These are phyloP conservation scores for Chelonoidis abingdonii DNA, from an alignment of 2,113 vertebrate genomes.

Conservation along the genomic window DNA sequence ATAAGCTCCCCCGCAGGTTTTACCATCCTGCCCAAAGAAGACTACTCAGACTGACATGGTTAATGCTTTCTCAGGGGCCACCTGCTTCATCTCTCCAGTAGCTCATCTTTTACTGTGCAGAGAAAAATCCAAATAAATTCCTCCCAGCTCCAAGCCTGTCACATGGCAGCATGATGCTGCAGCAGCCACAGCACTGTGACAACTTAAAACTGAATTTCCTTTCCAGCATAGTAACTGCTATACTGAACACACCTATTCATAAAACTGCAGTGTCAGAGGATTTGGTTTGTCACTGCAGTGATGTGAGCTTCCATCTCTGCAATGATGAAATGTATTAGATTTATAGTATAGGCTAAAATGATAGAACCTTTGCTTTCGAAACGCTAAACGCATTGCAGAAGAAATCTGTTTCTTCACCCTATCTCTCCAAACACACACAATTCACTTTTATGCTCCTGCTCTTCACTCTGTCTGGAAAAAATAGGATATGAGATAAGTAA, in stretches of 20 bases:
- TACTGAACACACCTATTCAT: not conserved
- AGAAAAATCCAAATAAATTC: not conserved
- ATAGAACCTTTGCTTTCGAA: not conserved
- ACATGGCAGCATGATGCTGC: constrained; percentile 9
- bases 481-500: not conserved
- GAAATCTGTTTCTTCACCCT: not conserved
- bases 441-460: not conserved
- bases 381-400: not conserved
- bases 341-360: not conserved
- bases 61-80: constrained; percentile 5
- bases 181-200: not conserved
- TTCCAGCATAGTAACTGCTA: not conserved
- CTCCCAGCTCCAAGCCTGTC: constrained; percentile 1
- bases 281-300: not conserved
- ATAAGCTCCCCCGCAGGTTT: not conserved
- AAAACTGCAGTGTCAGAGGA: not conserved
- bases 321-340: constrained; percentile 4
- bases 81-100: not conserved
- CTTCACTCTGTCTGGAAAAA: constrained; percentile 8
- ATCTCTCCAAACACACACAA: not conserved
- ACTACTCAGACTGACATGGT: accelerated
- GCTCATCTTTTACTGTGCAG: not conserved
- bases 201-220: not conserved
- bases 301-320: not conserved
- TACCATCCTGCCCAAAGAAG: not conserved